Evolutionary conservation across 2,888 invertebrate genomes (phyloP).

Genomic region (Exephanes ischioxanthus): DNA sequence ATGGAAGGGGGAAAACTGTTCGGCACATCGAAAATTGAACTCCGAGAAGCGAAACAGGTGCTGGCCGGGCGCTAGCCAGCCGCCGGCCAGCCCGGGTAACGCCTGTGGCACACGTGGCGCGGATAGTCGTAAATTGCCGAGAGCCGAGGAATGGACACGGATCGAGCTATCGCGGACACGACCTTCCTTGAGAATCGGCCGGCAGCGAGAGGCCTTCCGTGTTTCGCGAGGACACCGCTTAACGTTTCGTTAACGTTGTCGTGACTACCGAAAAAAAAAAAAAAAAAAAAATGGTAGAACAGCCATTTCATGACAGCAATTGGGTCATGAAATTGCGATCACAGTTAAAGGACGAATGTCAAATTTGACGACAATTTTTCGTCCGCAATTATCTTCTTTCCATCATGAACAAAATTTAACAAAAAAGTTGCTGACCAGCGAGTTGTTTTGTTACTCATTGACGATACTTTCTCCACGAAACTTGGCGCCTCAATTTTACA

Average conservation of each 20-base stretch:
- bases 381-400: no score
- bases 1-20: slow-evolving; percentile 4
- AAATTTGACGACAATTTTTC: neutral
- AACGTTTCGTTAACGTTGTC: slow-evolving; percentile 9
- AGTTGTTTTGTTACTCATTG: no score
- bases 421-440: no score
- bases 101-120: slow-evolving; percentile 16
- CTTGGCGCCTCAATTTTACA: no score
- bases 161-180: neutral
- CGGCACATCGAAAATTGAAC: slow-evolving; percentile 44
- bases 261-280: slow-evolving; percentile 1
- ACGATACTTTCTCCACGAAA: no score
- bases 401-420: no score
- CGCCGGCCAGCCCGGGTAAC: neutral
- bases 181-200: slow-evolving; percentile 20
- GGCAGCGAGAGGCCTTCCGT: slow-evolving; percentile 20
- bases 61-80: neutral
- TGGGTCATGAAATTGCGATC: neutral
- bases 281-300: slow-evolving; percentile 33
- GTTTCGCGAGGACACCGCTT: slow-evolving; percentile 32
- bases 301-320: neutral
- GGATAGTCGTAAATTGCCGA: slow-evolving; percentile 14
- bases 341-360: no score
- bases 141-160: neutral
- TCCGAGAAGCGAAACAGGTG: slow-evolving; percentile 42